phyloP scores from a whole-genome alignment of 1,140 invertebrate genomes.

The Trachelipus rathkii region DNA sequence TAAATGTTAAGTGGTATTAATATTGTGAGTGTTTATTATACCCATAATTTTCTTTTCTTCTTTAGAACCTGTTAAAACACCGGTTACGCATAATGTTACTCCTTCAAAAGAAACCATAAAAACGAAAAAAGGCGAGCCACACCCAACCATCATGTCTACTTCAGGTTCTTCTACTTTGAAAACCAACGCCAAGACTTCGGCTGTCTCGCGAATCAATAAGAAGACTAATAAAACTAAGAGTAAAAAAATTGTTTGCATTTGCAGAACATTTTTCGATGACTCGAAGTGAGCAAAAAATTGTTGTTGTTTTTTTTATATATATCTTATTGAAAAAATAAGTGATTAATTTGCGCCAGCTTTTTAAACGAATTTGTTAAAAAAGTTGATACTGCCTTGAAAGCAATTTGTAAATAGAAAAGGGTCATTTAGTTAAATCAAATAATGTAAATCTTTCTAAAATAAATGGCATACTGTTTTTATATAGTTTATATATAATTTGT shows the following conservation, averaged over 20 bases:
- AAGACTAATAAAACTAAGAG: neutral
- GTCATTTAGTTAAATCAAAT: too few species aligned
- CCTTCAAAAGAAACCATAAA: neutral
- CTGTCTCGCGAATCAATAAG: neutral
- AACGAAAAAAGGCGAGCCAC: neutral
- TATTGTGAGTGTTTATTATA: too few species aligned
- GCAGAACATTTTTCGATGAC: conserved; percentile 90
- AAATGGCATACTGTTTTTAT: too few species aligned
- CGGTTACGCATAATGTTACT: neutral
- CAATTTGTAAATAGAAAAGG: too few species aligned
- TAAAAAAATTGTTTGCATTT: conserved; percentile 62
- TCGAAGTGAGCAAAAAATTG: conserved; percentile 69
- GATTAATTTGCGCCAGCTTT: too few species aligned
- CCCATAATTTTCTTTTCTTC: neutral
- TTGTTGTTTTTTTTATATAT: neutral
- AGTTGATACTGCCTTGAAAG: too few species aligned
- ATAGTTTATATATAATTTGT: too few species aligned
- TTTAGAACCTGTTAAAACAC: neutral
- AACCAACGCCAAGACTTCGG: neutral
- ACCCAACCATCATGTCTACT: neutral
- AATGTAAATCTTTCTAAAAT: too few species aligned
- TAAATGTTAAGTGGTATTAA: too few species aligned
- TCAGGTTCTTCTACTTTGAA: neutral
- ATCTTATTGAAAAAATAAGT: too few species aligned
- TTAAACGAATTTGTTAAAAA: too few species aligned